Evolutionary conservation across 2,113 vertebrate species (phyloP), one percentile per base, ranked within the genome.

Genomic region (Melanocharis versteri): DNA sequence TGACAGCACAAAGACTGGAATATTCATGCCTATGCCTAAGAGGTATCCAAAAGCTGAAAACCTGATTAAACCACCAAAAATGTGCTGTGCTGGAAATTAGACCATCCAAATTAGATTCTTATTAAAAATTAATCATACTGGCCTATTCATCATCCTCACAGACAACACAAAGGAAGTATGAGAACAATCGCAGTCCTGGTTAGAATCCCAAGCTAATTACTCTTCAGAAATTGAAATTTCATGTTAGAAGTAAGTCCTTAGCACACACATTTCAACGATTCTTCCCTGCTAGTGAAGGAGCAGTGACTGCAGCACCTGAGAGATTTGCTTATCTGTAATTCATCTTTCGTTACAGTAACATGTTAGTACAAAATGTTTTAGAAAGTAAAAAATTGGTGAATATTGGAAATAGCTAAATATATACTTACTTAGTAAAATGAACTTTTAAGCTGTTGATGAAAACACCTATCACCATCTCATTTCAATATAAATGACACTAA

Each of bases 61-160:
- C n/a, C 24, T 94, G 90, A 95, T 97, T 96, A 96, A 96, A 83
- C 28, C 83, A 86, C 85, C 56, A 88, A 95, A 94, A 93, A 93
- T 92, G 83, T 0, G 22, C 90, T 68, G 33, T 80, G 85, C 83
- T 94, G 57, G 44, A 96, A 96, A 96, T 88, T 3, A 86, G 51
- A 83, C 84, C 71, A 50, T 88, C 83, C 72, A 92, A 95, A 96
- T 97, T 93, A 96, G 90, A 94, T 75, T 95, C 83, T 75, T 90
- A 92, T 92, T 94, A 93, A 94, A 96, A 97, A 95, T 91, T 92
- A 80, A 96, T 89, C 90, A 83, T 26, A 64, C 51, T 35, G 69
- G 83, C 47, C 83, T 84, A 92, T 93, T 95, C 90, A 93, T 97
- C 94, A 96, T 78, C 56, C 56, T 88, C 68, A 48, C 53, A 88